Percentiles rank a stretch among this genome's conserved stretches.
These are phyloP conservation scores for Drosophila atripex DNA, from an alignment of 2,888 invertebrate species.

Conservation along the genomic window DNA sequence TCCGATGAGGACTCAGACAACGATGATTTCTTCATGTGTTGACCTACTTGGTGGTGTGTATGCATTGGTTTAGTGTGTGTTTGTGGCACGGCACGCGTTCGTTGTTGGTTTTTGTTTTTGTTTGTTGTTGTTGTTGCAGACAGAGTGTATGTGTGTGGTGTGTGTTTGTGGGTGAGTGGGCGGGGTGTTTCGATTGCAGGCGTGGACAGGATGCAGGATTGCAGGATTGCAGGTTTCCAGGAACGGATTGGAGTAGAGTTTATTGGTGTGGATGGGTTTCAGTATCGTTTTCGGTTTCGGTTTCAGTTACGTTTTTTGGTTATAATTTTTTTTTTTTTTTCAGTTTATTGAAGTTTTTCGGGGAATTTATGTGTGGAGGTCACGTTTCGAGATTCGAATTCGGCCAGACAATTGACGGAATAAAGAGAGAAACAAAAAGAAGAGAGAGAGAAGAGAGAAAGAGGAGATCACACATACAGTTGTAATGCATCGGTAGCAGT, in stretches of 20 bases:
- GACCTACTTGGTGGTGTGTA: slow-evolving; percentile 86
- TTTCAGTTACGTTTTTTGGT: slow-evolving; percentile 3
- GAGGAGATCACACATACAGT: slow-evolving; percentile 79
- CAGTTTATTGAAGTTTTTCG: background rate
- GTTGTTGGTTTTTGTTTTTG: background rate
- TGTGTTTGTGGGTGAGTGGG: slow-evolving; percentile 17
- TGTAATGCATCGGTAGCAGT: slow-evolving; percentile 76
- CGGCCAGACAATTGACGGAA: slow-evolving; percentile 57
- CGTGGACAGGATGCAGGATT: slow-evolving; percentile 29
- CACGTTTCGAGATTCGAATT: slow-evolving; percentile 19
- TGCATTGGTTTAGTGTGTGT: slow-evolving; percentile 72
- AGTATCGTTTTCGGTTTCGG: background rate
- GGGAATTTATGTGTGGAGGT: slow-evolving; percentile 25
- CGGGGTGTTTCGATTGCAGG: slow-evolving; percentile 26
- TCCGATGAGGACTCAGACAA: slow-evolving; percentile 95
- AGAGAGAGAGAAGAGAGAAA: slow-evolving; percentile 78
- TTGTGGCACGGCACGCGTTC: slow-evolving; percentile 33
- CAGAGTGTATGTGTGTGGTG: slow-evolving; percentile 25
- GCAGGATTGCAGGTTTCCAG: slow-evolving; percentile 2
- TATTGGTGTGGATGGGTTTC: slow-evolving; percentile 1
- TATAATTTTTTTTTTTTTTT: background rate
- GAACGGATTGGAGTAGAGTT: slow-evolving; percentile 8
- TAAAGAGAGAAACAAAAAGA: slow-evolving; percentile 77
- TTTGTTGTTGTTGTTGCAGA: slow-evolving; percentile 19
- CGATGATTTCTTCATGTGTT: slow-evolving; percentile 94